Base-by-base conservation (phyloP, 2,797 vertebrate genomes). In the Gymnoscopelus braueri region DNA sequence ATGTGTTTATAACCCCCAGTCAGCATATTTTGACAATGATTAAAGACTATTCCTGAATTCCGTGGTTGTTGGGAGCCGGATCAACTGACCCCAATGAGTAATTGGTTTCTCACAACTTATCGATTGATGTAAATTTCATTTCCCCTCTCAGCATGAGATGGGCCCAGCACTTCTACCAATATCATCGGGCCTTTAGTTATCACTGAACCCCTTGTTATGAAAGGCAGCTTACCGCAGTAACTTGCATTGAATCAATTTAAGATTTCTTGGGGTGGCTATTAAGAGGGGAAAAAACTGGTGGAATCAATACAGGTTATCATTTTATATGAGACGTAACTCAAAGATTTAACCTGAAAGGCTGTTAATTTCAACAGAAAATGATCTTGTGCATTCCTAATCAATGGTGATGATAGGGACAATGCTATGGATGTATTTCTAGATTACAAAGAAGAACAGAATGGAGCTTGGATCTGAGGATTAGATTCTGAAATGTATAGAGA, bases 401-500 rank as follows among this genome's bases (percentile, higher is more conserved):
- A 51, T 13, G 5, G 29, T 10, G 23, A 53, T 57, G 5, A 69
- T 69, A 58, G 58, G n/a, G 23, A 60, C 59, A 51, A 63, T 64
- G 63, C 32, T 32, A 32, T 32, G 4, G 32, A 32, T 44, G 53
- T 19, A 29, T 60, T 39, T 49, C 60, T 72, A 19, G 35, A 72
- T 14, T 24, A 63, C 55, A 67, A 59, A 71, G 63, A 11, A 15
- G 67, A 63, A 65, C 60, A 63, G 13, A 32, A 32, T 50, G 24
- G 62, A 62, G 65, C 49, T 50, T 50, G 24, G 49, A 77, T 72
- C 58, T 15, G 15, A 35, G 23, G 57, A 74, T 67, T 62, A 69
- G 35, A 84, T 39, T n/a, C 15, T 81, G 82, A 80, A 78, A 77
- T 83, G 77, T 76, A 67, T n/a, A 70, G 51, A 81, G 32, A 63